Conservation (phyloP, 2,113 vertebrate species). For the Ursus arctos region DNA sequence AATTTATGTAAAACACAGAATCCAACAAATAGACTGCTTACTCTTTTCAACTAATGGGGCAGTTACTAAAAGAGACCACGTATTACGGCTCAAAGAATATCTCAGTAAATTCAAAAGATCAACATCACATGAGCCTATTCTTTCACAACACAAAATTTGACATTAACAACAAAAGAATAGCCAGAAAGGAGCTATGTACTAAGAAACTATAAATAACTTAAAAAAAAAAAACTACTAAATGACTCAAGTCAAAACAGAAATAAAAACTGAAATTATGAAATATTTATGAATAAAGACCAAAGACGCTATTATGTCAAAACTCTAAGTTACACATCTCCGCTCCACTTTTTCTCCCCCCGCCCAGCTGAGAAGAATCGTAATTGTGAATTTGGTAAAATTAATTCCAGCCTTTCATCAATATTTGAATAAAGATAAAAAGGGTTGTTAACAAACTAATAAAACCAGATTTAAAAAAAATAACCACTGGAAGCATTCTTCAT, state of each 20-base stretch:
- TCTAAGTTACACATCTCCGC: background rate
- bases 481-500: background rate
- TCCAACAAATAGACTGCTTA: background rate
- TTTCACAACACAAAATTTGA: constrained; percentile 34
- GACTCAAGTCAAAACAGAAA: background rate
- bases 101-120: constrained; percentile 24
- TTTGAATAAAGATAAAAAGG: constrained; percentile 37
- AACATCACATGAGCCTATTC: background rate
- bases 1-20: background rate
- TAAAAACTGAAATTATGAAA: constrained; percentile 34
- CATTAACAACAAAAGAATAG: constrained; percentile 38
- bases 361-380: background rate
- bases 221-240: background rate
- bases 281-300: constrained; percentile 30
- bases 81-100: background rate
- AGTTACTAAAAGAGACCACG: background rate
- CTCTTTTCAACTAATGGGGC: background rate
- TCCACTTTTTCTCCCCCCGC: background rate
- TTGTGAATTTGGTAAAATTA: constrained; percentile 24
- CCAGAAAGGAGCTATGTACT: background rate
- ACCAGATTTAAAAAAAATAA: constrained; percentile 8
- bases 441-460: constrained; percentile 47
- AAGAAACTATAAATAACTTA: constrained; percentile 33
- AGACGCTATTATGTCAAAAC: constrained; percentile 13
- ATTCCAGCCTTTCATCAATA: constrained; percentile 1